Percentiles rank a stretch among this genome's conserved stretches.
phyloP scores from a whole-genome alignment of 2,888 invertebrate species.

The Hofmannophila pseudospretella region DNA sequence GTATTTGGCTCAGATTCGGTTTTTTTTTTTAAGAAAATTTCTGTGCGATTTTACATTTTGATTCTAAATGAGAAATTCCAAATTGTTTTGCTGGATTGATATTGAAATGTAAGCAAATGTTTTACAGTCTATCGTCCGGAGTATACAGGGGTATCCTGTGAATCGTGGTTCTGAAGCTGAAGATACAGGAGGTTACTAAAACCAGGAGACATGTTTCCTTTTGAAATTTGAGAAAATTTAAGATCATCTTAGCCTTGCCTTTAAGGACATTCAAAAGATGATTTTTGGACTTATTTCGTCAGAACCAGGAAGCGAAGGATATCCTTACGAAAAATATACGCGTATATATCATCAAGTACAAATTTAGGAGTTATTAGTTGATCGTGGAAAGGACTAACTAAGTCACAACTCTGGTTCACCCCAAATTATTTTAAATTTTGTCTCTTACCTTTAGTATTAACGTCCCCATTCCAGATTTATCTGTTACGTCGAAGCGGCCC shows the following conservation, averaged over 20 bases:
- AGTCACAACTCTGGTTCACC: slow-evolving; percentile 26
- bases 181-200: neutral
- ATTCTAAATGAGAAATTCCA: neutral
- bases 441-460: slow-evolving; percentile 47
- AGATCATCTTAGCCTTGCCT: no score
- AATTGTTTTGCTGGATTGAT: slow-evolving; percentile 2
- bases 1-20: slow-evolving; percentile 36
- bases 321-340: slow-evolving; percentile 30
- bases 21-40: neutral
- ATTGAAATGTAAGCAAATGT: neutral
- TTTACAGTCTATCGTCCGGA: slow-evolving; percentile 1
- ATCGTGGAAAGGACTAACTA: slow-evolving; percentile 25
- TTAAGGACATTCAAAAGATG: no score
- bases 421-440: slow-evolving; percentile 27
- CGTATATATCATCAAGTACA: slow-evolving; percentile 65
- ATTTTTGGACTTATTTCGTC: slow-evolving; percentile 20
- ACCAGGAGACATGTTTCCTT: slow-evolving; percentile 14
- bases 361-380: slow-evolving; percentile 59
- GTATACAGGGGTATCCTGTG: neutral
- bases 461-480: slow-evolving; percentile 46
- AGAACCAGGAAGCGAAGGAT: slow-evolving; percentile 31
- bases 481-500: no score
- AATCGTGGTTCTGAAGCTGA: no score
- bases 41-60: neutral
- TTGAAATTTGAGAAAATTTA: no score